phyloP scores from a whole-genome alignment of 2,888 invertebrate genomes.

The Elaeidobius kamerunicus region DNA sequence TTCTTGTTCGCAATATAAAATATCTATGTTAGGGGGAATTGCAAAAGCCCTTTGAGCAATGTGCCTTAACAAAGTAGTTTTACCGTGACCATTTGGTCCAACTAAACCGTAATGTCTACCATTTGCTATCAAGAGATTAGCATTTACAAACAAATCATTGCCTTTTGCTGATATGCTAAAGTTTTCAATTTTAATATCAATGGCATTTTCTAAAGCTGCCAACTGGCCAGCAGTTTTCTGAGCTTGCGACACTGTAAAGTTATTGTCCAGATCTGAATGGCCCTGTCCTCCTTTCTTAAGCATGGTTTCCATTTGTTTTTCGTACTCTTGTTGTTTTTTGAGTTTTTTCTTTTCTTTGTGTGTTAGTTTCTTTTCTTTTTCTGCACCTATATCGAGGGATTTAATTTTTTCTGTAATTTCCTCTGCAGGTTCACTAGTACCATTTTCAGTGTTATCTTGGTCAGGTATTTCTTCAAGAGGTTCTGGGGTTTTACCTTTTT shows the following conservation, averaged over 20 bases:
- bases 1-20: slow-evolving; percentile 97
- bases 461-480: not conserved
- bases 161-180: slow-evolving; percentile 98
- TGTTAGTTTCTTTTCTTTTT: slow-evolving; percentile 70
- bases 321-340: slow-evolving; percentile 86
- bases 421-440: slow-evolving; percentile 23
- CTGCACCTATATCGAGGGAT: slow-evolving; percentile 17
- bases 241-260: slow-evolving; percentile 92
- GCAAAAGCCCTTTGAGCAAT: slow-evolving; percentile 86
- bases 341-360: slow-evolving; percentile 91
- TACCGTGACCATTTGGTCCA: slow-evolving; percentile 98
- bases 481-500: not conserved
- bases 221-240: slow-evolving; percentile 72
- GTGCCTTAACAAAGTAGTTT: slow-evolving; percentile 94
- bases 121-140: slow-evolving; percentile 87
- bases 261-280: slow-evolving; percentile 84
- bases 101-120: slow-evolving; percentile 96
- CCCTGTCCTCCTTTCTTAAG: slow-evolving; percentile 83
- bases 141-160: slow-evolving; percentile 95
- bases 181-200: slow-evolving; percentile 97
- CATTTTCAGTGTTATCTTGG: slow-evolving; percentile 8
- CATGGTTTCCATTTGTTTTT: slow-evolving; percentile 80
- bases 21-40: slow-evolving; percentile 94
- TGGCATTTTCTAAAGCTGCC: slow-evolving; percentile 84
- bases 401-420: slow-evolving; percentile 19